Conservation (phyloP, 2,113 vertebrate genomes). For the Solea solea region DNA sequence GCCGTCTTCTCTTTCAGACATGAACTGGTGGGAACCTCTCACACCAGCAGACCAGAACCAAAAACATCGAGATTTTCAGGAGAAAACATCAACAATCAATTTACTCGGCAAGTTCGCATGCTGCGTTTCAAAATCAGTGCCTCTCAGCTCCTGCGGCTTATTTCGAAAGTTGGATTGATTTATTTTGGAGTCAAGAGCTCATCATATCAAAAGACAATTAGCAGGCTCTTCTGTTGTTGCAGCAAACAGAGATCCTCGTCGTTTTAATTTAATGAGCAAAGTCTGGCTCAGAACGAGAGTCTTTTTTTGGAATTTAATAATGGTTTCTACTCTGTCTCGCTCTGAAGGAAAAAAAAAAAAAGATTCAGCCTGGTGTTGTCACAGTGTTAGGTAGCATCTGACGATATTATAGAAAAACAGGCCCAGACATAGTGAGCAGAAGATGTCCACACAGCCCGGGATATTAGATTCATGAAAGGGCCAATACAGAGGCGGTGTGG, state of each 20-base stretch:
- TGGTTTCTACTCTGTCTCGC: constrained; percentile 39
- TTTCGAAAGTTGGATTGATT: constrained; percentile 66
- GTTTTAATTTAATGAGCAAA: constrained; percentile 73
- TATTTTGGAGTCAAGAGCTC: constrained; percentile 69
- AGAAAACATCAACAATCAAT: constrained; percentile 42
- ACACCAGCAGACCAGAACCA: neutral
- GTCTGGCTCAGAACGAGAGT: constrained; percentile 61
- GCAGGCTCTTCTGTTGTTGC: constrained; percentile 68
- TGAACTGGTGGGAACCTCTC: neutral
- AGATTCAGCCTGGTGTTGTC: constrained; percentile 63
- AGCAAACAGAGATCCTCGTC: constrained; percentile 70
- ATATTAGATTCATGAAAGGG: constrained; percentile 56
- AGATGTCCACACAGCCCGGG: constrained; percentile 50
- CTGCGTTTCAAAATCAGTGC: constrained; percentile 34
- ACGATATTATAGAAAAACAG: constrained; percentile 68
- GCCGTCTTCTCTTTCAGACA: constrained; percentile 1
- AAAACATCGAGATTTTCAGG: neutral
- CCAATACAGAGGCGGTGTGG: constrained; percentile 34
- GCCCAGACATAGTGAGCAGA: constrained; percentile 67
- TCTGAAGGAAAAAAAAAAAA: constrained; percentile 28
- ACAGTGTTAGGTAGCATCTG: constrained; percentile 73
- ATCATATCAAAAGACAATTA: constrained; percentile 75
- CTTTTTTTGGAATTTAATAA: constrained; percentile 74
- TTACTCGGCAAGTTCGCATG: constrained; percentile 29
- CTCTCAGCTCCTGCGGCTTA: constrained; percentile 47